phyloP scores from a whole-genome alignment of 2,113 vertebrate genomes.

The Labrus mixtus region DNA sequence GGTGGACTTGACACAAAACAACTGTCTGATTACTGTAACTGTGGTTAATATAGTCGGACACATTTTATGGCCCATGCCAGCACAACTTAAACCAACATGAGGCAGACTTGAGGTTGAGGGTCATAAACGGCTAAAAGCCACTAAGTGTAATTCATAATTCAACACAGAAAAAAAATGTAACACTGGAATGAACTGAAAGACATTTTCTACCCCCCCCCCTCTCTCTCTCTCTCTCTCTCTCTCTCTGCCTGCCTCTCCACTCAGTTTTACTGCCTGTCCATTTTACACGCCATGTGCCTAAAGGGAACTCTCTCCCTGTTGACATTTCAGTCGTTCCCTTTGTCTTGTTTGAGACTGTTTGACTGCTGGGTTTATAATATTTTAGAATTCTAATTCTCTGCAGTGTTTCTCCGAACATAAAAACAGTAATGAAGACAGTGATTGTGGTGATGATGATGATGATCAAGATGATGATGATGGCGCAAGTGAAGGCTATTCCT shows the following conservation, averaged over 20 bases:
- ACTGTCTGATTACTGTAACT: background rate
- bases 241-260: constrained; percentile 7
- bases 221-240: constrained; percentile 9
- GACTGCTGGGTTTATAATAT: background rate
- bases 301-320: constrained; percentile 40
- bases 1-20: background rate
- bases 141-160: constrained; percentile 47
- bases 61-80: constrained; percentile 4
- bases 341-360: constrained; percentile 23
- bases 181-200: constrained; percentile 10
- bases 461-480: constrained; percentile 17
- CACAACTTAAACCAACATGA: constrained; percentile 6
- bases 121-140: constrained; percentile 48
- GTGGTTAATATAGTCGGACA: background rate
- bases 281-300: constrained; percentile 32
- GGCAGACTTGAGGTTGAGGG: constrained; percentile 22
- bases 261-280: constrained; percentile 33
- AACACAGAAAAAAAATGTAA: constrained; percentile 12
- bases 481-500: constrained; percentile 48
- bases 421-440: constrained; percentile 1
- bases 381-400: constrained; percentile 6
- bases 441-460: constrained; percentile 33
- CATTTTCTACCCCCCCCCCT: no score
- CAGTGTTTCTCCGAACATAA: constrained; percentile 17
- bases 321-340: constrained; percentile 38